Evolutionary conservation across 2,113 vertebrate genomes (phyloP).

Genomic region (Galeopterus variegatus): DNA sequence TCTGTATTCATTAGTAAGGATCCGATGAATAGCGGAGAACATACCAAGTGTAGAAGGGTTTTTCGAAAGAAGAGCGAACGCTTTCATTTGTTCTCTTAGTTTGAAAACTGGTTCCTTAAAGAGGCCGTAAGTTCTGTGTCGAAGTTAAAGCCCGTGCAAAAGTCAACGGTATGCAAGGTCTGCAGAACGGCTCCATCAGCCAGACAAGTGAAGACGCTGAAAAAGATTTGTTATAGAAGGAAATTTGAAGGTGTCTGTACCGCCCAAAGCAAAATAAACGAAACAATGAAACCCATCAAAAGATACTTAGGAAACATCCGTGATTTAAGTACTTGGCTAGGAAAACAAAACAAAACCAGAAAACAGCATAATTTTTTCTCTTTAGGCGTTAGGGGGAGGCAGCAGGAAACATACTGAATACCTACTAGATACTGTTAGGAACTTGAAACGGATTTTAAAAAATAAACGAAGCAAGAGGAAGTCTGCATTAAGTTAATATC

Average conservation of each 20-base stretch:
- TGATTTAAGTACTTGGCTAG: slow-evolving; percentile 44
- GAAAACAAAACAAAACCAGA: slow-evolving; percentile 50
- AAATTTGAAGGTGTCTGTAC: slow-evolving; percentile 42
- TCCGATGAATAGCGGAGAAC: neutral
- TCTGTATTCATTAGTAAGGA: neutral
- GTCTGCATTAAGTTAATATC: neutral
- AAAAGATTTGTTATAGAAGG: neutral
- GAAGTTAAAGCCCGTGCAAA: neutral
- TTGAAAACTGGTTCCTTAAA: neutral
- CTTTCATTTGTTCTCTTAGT: slow-evolving; percentile 15
- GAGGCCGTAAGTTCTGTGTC: neutral
- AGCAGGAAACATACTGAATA: neutral
- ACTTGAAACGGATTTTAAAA: neutral
- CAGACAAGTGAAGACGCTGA: neutral
- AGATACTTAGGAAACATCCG: neutral
- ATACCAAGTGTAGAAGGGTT: neutral
- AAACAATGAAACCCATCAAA: slow-evolving; percentile 53
- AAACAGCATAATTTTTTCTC: neutral
- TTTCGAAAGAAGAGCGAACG: slow-evolving; percentile 45
- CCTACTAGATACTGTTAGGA: neutral
- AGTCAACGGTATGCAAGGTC: neutral
- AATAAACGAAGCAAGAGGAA: slow-evolving; percentile 28
- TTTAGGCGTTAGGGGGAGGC: neutral
- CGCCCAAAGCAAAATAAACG: slow-evolving; percentile 53
- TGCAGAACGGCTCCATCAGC: neutral